Evolutionary conservation across 2,888 invertebrate species (phyloP), one percentile per base, ranked within the genome.

Genomic region (Netelia inedita): DNA sequence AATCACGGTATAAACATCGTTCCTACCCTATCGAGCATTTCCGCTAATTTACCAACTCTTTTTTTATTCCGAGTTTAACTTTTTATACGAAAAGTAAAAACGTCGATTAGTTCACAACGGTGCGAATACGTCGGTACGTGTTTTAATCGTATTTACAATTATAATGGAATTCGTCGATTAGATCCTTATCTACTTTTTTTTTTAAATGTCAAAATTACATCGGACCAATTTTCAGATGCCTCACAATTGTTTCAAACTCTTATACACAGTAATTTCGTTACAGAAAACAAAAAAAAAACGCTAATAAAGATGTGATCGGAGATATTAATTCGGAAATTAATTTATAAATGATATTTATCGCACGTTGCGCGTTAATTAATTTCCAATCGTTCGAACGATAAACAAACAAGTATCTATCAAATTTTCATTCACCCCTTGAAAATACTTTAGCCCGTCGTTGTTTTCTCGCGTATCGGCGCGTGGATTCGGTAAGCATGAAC

Each of bases 401-500:
- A 35, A 35, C 8, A n/a, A 65, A 41, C 3, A 8, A 16, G 3
- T 66, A 41, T 2, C 3, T 66, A 41, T 2, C 3, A 46, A 46
- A 66, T 66, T 66, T 11, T 19, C 43, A 43, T 72, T 59, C 9
- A 35, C 41, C 9, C 10, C 14, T 46, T 16, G 14, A 46, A 14
- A 14, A 46, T 16, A 23, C 43, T 23, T 43, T 59, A 23, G 23
- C 28, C 28, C 46, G 19, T 61, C 69, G 68, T 16, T 59, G 35
- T 46, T 46, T 19, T 78, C 50, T 35, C 19, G 65, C 14, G 57
- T 35, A 35, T 63, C 46, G 10, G 1, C n/a, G 6, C 10, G 3
- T 10, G 65, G 23, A 72, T 46, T 21, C 23, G 65, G 65, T 74
- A 10, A 72, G 79, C 65, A 79, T 55, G 66, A 72, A 43, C 19